Conservation (phyloP, 2,888 invertebrate genomes). For the Seira sanloemensis region DNA sequence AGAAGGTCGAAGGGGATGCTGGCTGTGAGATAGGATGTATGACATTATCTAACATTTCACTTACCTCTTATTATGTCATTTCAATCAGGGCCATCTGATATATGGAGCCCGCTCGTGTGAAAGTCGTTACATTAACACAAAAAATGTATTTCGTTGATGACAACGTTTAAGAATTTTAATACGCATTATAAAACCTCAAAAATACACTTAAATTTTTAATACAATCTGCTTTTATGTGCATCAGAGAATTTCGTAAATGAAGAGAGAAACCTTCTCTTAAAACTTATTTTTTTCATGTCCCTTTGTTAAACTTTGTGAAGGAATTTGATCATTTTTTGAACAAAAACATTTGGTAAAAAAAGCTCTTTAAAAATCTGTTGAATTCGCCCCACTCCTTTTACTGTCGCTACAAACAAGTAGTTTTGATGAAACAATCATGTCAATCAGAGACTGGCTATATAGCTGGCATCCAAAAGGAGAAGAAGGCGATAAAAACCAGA, state of each 20-base stretch:
- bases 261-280: background rate
- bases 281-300: background rate
- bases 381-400: background rate
- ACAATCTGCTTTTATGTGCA: too few relatives aligned
- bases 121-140: background rate
- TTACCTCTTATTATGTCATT: background rate
- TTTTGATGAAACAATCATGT: conserved; percentile 21
- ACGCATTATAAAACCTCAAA: too few relatives aligned
- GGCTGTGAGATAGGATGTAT: too few relatives aligned
- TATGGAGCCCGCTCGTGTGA: background rate
- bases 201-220: too few relatives aligned
- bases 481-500: conserved; percentile 39
- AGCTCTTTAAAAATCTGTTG: background rate
- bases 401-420: background rate
- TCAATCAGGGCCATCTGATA: background rate
- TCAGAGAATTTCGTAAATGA: background rate
- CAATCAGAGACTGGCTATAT: background rate
- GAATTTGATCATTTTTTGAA: background rate
- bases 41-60: background rate
- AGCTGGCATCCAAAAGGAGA: conserved; percentile 21
- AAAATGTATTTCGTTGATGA: background rate
- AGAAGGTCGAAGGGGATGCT: too few relatives aligned
- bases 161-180: background rate
- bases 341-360: too few relatives aligned
- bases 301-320: background rate